These are phyloP conservation scores for Siniperca knerii DNA, from an alignment of 2,113 vertebrate genomes.

Conservation along the genomic window DNA sequence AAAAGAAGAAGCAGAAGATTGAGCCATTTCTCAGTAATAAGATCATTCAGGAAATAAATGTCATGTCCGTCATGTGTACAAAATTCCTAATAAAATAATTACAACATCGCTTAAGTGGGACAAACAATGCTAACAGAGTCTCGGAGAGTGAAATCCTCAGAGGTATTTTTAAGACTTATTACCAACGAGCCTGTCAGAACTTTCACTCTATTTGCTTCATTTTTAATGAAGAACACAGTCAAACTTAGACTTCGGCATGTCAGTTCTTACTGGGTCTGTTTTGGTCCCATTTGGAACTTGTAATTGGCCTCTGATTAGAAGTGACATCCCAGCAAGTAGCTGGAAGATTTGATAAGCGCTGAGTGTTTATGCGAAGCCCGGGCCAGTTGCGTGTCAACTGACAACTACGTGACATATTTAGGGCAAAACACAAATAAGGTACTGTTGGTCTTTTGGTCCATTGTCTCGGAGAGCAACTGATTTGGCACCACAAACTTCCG, in stretches of 20 bases:
- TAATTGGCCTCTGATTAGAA: slow-evolving; percentile 68
- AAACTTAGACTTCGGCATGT: slow-evolving; percentile 7
- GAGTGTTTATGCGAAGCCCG: slow-evolving; percentile 46
- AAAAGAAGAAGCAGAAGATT: slow-evolving; percentile 53
- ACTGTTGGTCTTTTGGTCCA: background rate
- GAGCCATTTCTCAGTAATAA: slow-evolving; percentile 56
- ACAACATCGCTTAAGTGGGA: slow-evolving; percentile 45
- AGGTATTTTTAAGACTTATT: slow-evolving; percentile 54
- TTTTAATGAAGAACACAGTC: slow-evolving; percentile 61
- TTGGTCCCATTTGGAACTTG: slow-evolving; percentile 60
- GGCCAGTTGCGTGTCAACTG: slow-evolving; percentile 36
- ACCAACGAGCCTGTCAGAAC: slow-evolving; percentile 36
- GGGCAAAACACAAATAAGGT: slow-evolving; percentile 48
- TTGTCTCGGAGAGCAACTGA: slow-evolving; percentile 15
- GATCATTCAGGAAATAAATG: slow-evolving; percentile 56
- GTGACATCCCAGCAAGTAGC: slow-evolving; percentile 55
- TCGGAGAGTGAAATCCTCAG: slow-evolving; percentile 22
- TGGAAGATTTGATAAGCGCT: slow-evolving; percentile 52
- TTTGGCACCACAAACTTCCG: slow-evolving; percentile 13
- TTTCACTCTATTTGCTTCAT: slow-evolving; percentile 41
- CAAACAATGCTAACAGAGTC: slow-evolving; percentile 39
- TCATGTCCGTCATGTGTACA: slow-evolving; percentile 24
- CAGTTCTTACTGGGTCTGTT: slow-evolving; percentile 14
- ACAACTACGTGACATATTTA: slow-evolving; percentile 66
- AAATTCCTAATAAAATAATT: slow-evolving; percentile 46